A percentile compares a stretch with the other conserved stretches of the same genome.
phyloP scores from a whole-genome alignment of 2,888 invertebrate genomes.

The Drosophila colorata region DNA sequence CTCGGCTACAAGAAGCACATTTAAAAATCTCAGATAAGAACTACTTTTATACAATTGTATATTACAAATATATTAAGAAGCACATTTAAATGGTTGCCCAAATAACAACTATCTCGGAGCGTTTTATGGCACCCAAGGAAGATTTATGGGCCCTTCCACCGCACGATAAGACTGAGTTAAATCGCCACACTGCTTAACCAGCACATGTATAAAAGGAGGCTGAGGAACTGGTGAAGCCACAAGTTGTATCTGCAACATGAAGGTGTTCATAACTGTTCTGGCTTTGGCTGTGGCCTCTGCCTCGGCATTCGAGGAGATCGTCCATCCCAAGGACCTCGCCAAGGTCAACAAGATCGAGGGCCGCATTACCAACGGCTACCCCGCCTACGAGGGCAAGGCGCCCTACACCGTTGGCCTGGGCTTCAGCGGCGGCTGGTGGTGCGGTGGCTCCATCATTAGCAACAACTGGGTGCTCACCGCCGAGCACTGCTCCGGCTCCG shows the following conservation, averaged over 20 bases:
- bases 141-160: conserved; percentile 16
- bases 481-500: conserved; percentile 72
- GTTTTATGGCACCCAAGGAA: conserved; percentile 29
- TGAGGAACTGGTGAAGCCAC: background rate
- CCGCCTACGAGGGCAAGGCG: conserved; percentile 63
- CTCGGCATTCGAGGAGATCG: conserved; percentile 25
- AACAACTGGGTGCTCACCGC: conserved; percentile 78
- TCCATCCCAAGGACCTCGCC: conserved; percentile 47
- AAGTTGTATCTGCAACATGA: conserved; percentile 54
- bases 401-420: conserved; percentile 78
- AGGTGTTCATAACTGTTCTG: conserved; percentile 53
- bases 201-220: conserved; percentile 29
- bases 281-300: conserved; percentile 55
- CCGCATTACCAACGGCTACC: conserved; percentile 70
- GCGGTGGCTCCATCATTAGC: conserved; percentile 74
- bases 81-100: background rate
- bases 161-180: conserved; percentile 19
- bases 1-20: no score
- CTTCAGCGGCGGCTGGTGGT: conserved; percentile 68
- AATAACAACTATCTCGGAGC: conserved; percentile 21
- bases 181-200: background rate
- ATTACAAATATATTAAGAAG: background rate
- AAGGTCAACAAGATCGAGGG: conserved; percentile 41
- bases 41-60: no score
- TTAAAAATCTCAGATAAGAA: conserved; percentile 7